Conservation (phyloP, 2,888 invertebrate species). For the Stramonita haemastoma region DNA sequence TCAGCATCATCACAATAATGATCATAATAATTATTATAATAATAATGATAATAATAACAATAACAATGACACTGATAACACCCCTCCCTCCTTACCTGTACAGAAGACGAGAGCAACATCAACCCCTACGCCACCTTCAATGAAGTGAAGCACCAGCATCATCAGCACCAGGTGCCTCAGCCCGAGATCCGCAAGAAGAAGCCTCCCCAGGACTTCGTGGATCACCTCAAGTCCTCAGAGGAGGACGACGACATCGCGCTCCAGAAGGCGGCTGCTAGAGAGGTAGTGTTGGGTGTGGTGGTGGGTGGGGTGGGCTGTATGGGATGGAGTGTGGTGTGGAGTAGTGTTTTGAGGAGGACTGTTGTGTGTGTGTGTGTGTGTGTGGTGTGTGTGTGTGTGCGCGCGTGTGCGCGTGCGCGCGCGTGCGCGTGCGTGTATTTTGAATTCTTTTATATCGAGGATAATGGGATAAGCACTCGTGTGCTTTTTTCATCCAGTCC, state of each 20-base stretch:
- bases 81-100: neutral
- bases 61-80: neutral
- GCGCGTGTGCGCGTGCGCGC: neutral
- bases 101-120: conserved; percentile 87
- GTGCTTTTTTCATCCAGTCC: too few relatives aligned
- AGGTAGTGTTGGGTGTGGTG: conserved; percentile 50
- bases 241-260: conserved; percentile 67
- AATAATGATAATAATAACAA: neutral
- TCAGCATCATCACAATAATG: conserved; percentile 21
- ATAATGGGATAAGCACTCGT: too few relatives aligned
- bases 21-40: too few relatives aligned
- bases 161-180: conserved; percentile 29
- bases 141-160: conserved; percentile 69
- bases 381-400: neutral
- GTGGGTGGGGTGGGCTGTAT: too few relatives aligned
- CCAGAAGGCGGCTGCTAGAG: conserved; percentile 70
- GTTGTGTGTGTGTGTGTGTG: neutral
- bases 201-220: conserved; percentile 49
- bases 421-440: neutral
- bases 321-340: too few relatives aligned
- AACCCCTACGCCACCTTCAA: conserved; percentile 98
- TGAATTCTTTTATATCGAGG: too few relatives aligned
- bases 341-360: neutral
- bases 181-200: conserved; percentile 48
- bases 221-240: conserved; percentile 48